Percentiles rank a stretch among this genome's conserved stretches.
Conservation (phyloP, 2,888 invertebrate genomes). For the Trachelus iudaicus region DNA sequence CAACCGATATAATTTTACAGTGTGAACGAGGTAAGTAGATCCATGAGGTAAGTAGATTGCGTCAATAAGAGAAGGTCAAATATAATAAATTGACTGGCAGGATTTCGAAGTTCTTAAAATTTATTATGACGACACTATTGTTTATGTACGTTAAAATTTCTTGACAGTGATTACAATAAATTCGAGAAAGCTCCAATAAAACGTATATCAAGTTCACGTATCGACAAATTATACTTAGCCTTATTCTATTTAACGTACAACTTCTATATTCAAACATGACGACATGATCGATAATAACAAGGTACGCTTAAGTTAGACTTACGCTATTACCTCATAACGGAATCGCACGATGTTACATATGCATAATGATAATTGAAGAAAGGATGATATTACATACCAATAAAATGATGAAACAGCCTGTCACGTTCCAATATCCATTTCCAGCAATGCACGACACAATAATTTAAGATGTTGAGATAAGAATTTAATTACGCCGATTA, state of each 20-base stretch:
- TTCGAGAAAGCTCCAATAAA: no score
- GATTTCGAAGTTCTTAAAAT: background rate
- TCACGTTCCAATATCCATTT: background rate
- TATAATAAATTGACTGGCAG: background rate
- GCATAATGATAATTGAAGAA: background rate
- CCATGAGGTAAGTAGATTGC: background rate
- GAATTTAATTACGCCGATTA: no score
- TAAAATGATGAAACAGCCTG: background rate
- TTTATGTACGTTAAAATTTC: no score
- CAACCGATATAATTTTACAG: background rate
- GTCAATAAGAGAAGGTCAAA: background rate
- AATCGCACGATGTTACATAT: background rate
- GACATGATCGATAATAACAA: conserved; percentile 11
- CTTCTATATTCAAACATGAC: conserved; percentile 43
- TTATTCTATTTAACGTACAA: conserved; percentile 56
- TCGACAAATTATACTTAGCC: conserved; percentile 55
- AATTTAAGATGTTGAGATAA: no score
- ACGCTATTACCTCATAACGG: background rate
- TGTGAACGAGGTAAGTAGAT: background rate
- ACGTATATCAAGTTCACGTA: conserved; percentile 24
- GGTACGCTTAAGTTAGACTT: conserved; percentile 22
- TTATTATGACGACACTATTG: background rate
- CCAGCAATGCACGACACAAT: no score
- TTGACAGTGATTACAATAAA: no score
- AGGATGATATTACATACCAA: background rate